phyloP scores from a whole-genome alignment of 1,140 invertebrate species.

The Vollenhovia emeryi region DNA sequence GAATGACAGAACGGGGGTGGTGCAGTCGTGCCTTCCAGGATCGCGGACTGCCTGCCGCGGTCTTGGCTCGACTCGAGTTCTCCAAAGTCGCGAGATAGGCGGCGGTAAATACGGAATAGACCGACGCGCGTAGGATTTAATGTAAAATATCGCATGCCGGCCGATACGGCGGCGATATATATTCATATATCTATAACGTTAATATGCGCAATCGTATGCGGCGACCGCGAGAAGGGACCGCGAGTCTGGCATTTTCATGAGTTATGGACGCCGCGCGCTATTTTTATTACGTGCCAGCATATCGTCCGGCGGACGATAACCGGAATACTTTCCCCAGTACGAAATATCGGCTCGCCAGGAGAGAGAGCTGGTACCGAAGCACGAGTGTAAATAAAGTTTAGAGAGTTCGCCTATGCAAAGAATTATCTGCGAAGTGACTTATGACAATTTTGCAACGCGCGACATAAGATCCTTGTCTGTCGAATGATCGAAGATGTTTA shows the following conservation, averaged over 20 bases:
- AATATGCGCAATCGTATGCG: conserved; percentile 45
- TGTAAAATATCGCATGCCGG: conserved; percentile 53
- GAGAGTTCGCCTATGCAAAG: neutral
- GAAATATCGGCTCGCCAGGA: neutral
- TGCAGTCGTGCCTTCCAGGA: conserved; percentile 19
- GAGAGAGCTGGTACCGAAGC: neutral
- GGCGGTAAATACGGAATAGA: conserved; percentile 52
- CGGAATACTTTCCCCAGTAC: neutral
- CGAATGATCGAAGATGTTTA: neutral
- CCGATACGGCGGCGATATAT: conserved; percentile 18
- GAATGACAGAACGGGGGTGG: conserved; percentile 22
- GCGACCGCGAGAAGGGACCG: neutral
- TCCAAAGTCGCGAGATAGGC: conserved; percentile 51
- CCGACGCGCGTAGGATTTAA: conserved; percentile 20
- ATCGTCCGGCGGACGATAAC: conserved; percentile 37
- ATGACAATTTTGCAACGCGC: neutral
- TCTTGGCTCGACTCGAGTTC: conserved; percentile 19
- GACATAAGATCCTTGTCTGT: neutral
- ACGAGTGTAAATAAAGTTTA: conserved; percentile 5
- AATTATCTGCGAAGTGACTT: neutral
- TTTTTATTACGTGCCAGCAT: conserved; percentile 56
- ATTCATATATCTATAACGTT: conserved; percentile 41
- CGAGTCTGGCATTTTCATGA: conserved; percentile 36
- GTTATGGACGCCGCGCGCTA: conserved; percentile 33
- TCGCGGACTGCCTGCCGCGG: conserved; percentile 17